Base-by-base conservation (phyloP, 2,888 invertebrate genomes). In the Cheilosia impressa region DNA sequence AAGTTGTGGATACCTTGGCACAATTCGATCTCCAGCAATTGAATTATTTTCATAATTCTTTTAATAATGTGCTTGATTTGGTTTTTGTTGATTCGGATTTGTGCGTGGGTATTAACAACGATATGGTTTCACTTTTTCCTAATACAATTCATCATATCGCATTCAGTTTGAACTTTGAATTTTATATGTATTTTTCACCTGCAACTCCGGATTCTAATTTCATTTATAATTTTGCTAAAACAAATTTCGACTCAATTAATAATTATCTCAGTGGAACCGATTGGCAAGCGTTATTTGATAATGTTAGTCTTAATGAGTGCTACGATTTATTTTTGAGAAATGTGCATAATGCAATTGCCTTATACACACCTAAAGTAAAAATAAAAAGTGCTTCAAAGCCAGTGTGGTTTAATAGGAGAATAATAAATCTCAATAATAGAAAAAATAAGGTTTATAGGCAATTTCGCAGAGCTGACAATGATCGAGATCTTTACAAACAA, bases 401-500 rank as follows among this genome's bases (percentile, higher is more conserved):
- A 9, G 4, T 13, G 2, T 41, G 58, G 41, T 17, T 41, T 19
- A 58, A 19, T 13, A 41, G 19, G 38, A 17, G 31, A 34, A 19
- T 17, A n/a, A n/a, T n/a, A 7, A 38, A 57, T 53, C 15, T 24
- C 2, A 15, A 24, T 19, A 53, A 22, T 15, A 55, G 0, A 13
- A 53, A 53, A 27, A 53, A 57, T 17, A 57, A 57, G 17, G 57
- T 34, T 4, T 57, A 57, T 17, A 57, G 38, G 38, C 57, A 17
- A 31, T 57, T 57, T 57, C 38, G 38, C 17, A 57, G 19, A 19
- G 38, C 55, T 31, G n/a, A 31, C n/a, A 41, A 19, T 19, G 22
- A 38, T 38, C 19, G 7, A 2, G 34, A 34, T 4, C 57, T 57
- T 9, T n/a, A 34, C 38, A 6, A 58, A 7, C n/a, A 17, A 38